phyloP scores from a whole-genome alignment of 2,797 vertebrate genomes.

The Crocodylus rhombifer region DNA sequence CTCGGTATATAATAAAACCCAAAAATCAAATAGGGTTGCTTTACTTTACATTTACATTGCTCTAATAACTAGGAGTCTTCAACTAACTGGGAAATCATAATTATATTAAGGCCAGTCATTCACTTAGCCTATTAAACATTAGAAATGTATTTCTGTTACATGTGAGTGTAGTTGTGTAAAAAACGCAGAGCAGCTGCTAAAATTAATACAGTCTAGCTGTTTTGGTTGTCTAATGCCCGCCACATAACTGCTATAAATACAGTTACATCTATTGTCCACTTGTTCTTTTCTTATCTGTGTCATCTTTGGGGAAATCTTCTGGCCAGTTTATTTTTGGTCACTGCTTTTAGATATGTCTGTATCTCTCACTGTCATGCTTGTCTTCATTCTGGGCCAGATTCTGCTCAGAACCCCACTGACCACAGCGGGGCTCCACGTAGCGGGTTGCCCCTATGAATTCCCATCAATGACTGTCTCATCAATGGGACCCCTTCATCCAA shows the following conservation, averaged over 20 bases:
- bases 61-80: constrained; percentile 18
- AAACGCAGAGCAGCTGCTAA: not conserved
- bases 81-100: constrained; percentile 36
- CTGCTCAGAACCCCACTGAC: not conserved
- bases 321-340: not conserved
- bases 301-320: not conserved
- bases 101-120: constrained; percentile 10
- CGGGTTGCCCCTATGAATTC: not conserved
- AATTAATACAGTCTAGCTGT: constrained; percentile 10
- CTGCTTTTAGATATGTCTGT: not conserved
- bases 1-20: not conserved
- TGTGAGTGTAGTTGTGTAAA: not conserved
- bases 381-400: too few relatives aligned
- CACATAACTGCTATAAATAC: constrained; percentile 26
- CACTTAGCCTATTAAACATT: constrained; percentile 50
- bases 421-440: not conserved
- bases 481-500: not conserved
- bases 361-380: too few relatives aligned
- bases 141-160: constrained; percentile 37
- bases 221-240: not conserved
- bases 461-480: not conserved
- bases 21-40: not conserved
- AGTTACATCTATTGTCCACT: not conserved
- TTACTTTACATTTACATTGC: not conserved
- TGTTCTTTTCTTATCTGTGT: not conserved